Evolutionary conservation across 2,888 invertebrate genomes (phyloP), one percentile per base, ranked within the genome.

Genomic region (Geotrupes spiniger): DNA sequence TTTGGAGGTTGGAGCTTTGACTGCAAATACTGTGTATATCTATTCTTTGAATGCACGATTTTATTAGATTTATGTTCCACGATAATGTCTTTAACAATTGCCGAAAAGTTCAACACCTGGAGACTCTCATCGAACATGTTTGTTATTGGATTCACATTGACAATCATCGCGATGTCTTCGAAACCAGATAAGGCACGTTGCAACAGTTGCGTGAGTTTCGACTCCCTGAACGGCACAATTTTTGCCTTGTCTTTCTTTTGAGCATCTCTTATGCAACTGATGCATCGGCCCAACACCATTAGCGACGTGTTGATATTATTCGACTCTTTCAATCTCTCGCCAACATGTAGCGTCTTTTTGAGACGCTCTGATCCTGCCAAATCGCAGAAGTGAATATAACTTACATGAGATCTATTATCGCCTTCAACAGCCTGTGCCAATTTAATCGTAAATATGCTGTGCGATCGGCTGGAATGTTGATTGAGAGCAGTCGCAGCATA

Each of bases 261-360:
- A 21, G 60, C 45, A 15, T 75, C 68, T 0, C 76, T 61, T 51
- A 84, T 74, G 49, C 79, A 77, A 51, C 82, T 82, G 42, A 93
- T 77, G 54, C 92, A 92, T 25, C 89, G 78, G 27, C 92, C 88
- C 1, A 97, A 78, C n/a, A 91, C 89, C 68, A 91, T 76, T 4
- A 97, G 77, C 1, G 95, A 95, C 0, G 85, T 84, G 73, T 97
- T 96, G 57, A 97, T 97, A 55, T 85, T 87, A 43, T 87, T 84
- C 0, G 93, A 89, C 75, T 97, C 96, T 53, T 81, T 83, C 53
- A 93, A 74, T 5, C 92, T 74, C 3, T 82, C 80, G 29, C 88
- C 90, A 1, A 78, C 76, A 68, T 87, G 87, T 29, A 80, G 75
- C 0, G 89, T 87, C 63, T 87, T 89, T 33, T 84, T 82, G 0